These are phyloP conservation scores for Muschampia plurimacula DNA, from an alignment of 2,888 invertebrate species.

Conservation along the genomic window DNA sequence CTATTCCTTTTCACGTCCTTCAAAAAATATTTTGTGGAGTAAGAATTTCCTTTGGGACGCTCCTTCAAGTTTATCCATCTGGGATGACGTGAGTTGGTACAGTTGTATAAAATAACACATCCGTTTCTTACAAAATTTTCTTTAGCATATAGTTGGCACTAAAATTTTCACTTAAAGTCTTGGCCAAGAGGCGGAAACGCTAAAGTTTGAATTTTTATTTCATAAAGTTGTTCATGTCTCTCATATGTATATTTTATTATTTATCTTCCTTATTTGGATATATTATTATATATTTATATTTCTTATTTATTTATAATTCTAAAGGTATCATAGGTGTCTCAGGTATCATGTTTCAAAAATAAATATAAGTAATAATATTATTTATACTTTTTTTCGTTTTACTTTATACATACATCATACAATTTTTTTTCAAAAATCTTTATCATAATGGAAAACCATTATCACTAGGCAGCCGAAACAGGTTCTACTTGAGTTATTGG, in stretches of 20 bases:
- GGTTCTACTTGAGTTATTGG: slow-evolving; percentile 7
- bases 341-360: no score
- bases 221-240: background rate
- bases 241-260: no score
- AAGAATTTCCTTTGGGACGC: background rate
- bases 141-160: background rate
- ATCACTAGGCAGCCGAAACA: background rate
- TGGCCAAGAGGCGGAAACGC: background rate
- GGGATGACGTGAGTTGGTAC: background rate
- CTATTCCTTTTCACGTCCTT: background rate
- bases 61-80: background rate
- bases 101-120: background rate
- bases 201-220: background rate
- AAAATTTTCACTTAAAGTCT: background rate
- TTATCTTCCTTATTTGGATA: no score
- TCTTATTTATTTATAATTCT: no score
- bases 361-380: no score
- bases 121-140: background rate
- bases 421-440: background rate
- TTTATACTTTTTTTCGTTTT: no score
- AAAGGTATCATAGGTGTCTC: no score
- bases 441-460: background rate
- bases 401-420: background rate
- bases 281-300: no score
- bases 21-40: background rate